Evolutionary conservation across 2,888 invertebrate species (phyloP), one percentile per base, ranked within the genome.

Genomic region (Antitype chi): DNA sequence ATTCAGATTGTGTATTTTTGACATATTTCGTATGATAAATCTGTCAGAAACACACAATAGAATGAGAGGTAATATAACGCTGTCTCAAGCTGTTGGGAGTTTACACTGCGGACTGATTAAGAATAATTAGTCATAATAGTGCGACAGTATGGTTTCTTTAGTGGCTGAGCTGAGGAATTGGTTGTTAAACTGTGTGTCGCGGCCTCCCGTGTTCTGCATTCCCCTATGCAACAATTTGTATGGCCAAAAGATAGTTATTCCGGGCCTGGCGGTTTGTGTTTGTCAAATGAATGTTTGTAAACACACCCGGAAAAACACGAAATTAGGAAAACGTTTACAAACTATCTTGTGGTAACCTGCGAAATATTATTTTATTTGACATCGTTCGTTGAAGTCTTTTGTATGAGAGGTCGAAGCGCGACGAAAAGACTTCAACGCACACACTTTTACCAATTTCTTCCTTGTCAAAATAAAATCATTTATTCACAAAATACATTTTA

Each of bases 401-500:
- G 47, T 64, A 32, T 3, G 0, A 15, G 0, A 1, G 32, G 2
- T 47, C 8, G 5, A 66, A 49, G 15, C 8, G 0, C 13, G 0
- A 53, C 38, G 15, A 81, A 55, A 78, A 81, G 81, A 78, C 75
- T 38, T 81, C 81, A 78, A 78, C 78, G 78, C 64, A n/a, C 32
- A 13, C 0, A 5, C 1, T 15, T 25, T 0, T 4, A 0, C 6
- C 0, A 1, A 9, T 60, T 47, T 43, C 0, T 72, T 28, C 1
- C 1, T 28, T 23, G 2, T 23, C n/a, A n/a, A 20, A 32, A 32
- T 60, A 7, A 80, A 80, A 55, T 43, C 0, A 1, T 38, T n/a
- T 6, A 17, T 25, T 9, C 13, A 20, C 2, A 3, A 23, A n/a
- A 64, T 60, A 47, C 13, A 38, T 63, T 73, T 57, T 13, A 38